Evolutionary conservation across 2,888 invertebrate species (phyloP), one percentile per base, ranked within the genome.

Genomic region (Cataglyphis rosenhaueri): DNA sequence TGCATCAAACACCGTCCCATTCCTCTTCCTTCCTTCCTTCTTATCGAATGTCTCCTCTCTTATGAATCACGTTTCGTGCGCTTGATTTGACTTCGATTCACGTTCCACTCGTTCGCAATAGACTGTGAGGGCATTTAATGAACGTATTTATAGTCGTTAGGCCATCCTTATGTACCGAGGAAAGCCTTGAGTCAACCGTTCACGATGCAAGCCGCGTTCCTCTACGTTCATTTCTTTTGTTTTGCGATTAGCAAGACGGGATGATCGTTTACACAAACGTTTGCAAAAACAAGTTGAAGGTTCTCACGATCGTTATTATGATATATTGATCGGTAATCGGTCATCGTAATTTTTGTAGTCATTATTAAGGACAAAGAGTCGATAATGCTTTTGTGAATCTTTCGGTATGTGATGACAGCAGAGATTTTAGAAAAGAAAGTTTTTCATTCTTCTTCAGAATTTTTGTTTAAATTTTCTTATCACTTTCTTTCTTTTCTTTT

Each of bases 11-110:
- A 29, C 4, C 5, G 32, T 9, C 57, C 18, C 18, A 25, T 55
- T 81, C 35, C 73, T 55, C 32, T 71, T 52, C 18, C 78, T 59
- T 61, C 5, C 10, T 35, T 44, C n/a, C 3, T 25, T 41, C 18
- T 48, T 57, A 8, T 12, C 35, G 29, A 29, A n/a, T 18, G 18
- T 29, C 29, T 29, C 29, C 25, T 21, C 25, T 44, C n/a, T 48
- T 66, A 18, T 41, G 62, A 70, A 59, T 73, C 78, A 57, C 48
- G 25, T 82, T 52, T 57, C 68, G 85, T 81, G 48, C 78, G 68
- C n/a, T 9, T 78, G 64, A 88, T 87, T 89, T 81, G 32, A 78
- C 35, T 86, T 88, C 86, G 83, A 74, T 90, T 84, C 88, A 87
- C 90, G 90, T 87, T 74, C 83, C 41, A 78, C 71, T 38, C 74